Conservation (phyloP, 2,113 vertebrate genomes). For the Copsychus sechellarum region DNA sequence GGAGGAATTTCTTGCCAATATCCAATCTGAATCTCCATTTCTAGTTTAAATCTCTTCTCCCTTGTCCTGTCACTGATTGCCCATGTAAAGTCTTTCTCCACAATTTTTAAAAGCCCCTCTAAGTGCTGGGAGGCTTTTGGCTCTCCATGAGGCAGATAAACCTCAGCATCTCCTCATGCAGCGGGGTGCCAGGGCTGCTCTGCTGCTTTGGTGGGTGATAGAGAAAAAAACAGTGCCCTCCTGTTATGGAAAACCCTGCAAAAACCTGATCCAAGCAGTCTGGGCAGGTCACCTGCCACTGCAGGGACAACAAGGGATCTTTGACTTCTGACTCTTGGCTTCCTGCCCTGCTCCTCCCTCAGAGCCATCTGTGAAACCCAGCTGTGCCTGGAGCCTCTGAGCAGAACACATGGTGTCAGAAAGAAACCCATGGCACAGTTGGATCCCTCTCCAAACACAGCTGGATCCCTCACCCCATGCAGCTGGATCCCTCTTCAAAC, state of each 20-base stretch:
- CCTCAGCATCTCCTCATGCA: neutral
- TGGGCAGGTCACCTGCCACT: neutral
- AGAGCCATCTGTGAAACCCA: accelerated
- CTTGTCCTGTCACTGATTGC: neutral
- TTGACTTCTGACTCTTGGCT: neutral
- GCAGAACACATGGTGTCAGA: accelerated
- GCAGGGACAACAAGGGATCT: neutral
- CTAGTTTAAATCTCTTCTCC: neutral
- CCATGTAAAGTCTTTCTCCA: neutral
- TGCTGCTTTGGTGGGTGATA: neutral
- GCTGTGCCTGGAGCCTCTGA: neutral
- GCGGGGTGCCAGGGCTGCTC: neutral
- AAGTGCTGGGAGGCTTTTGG: neutral
- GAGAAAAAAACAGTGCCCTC: neutral
- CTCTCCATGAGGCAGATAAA: neutral
- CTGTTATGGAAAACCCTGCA: accelerated
- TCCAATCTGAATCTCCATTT: neutral
- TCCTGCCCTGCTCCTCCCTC: neutral
- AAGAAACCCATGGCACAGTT: accelerated
- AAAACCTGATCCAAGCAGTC: neutral
- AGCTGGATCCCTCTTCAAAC: neutral
- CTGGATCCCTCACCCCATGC: neutral
- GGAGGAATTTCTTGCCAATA: neutral
- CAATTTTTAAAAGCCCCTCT: neutral
- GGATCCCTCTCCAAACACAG: neutral